These are phyloP conservation scores for Austrofundulus limnaeus DNA, from an alignment of 2,113 vertebrate genomes.

Conservation along the genomic window DNA sequence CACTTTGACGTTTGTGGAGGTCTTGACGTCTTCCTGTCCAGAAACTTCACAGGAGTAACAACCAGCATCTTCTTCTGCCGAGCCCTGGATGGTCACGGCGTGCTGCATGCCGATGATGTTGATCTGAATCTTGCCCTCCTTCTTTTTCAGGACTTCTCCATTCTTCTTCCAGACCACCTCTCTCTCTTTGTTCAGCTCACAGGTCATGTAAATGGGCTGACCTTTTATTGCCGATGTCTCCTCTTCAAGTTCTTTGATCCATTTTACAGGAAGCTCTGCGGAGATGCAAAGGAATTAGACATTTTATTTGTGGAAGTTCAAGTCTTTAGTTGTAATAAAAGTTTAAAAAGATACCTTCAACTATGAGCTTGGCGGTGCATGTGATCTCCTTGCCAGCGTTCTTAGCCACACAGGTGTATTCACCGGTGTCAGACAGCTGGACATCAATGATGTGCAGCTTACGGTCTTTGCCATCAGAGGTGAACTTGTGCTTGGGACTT, in stretches of 20 bases:
- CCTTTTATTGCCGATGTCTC: constrained; percentile 89
- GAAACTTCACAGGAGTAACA: constrained; percentile 86
- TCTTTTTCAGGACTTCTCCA: constrained; percentile 79
- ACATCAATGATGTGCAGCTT: constrained; percentile 95
- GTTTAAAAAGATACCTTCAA: constrained; percentile 86
- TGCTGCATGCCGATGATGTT: constrained; percentile 89
- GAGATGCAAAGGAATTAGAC: not conserved
- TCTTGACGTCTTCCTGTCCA: constrained; percentile 81
- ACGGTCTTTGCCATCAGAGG: constrained; percentile 96
- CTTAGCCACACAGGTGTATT: constrained; percentile 93
- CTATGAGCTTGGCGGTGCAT: constrained; percentile 92
- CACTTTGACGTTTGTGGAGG: constrained; percentile 88
- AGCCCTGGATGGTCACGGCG: constrained; percentile 86
- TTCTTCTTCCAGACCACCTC: constrained; percentile 91
- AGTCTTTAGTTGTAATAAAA: not conserved
- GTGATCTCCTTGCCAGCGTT: constrained; percentile 96
- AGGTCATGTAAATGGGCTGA: constrained; percentile 91
- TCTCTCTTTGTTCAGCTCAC: constrained; percentile 94
- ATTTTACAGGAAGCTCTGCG: constrained; percentile 90
- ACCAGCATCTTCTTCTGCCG: constrained; percentile 85
- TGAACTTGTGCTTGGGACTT: constrained; percentile 95
- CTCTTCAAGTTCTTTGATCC: constrained; percentile 89
- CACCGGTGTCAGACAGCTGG: constrained; percentile 94
- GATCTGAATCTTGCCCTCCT: constrained; percentile 83
- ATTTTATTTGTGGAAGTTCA: not conserved